Conservation (phyloP, 2,888 invertebrate species). For the Amorpha juglandis region DNA sequence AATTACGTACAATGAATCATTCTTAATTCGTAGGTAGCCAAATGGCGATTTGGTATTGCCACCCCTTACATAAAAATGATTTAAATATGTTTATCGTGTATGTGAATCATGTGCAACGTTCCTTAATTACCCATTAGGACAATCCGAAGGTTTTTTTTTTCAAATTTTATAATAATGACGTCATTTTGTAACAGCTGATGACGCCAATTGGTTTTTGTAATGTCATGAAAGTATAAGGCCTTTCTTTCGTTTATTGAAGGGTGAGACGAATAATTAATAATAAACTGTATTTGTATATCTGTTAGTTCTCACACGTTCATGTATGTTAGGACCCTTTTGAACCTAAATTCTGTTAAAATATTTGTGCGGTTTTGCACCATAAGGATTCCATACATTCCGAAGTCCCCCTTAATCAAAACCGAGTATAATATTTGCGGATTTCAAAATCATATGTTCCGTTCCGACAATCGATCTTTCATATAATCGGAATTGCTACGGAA, state of each 20-base stretch:
- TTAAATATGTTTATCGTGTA: constrained; percentile 1
- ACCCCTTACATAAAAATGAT: constrained; percentile 13
- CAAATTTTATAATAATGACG: constrained; percentile 13
- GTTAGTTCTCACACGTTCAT: too few species aligned
- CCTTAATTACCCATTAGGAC: constrained; percentile 20
- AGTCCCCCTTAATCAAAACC: too few species aligned
- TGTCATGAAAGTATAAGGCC: too few species aligned
- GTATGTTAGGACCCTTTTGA: too few species aligned
- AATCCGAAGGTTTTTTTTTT: constrained; percentile 10
- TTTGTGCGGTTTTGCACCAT: too few species aligned
- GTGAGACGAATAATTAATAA: too few species aligned
- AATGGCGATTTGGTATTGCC: constrained; percentile 15
- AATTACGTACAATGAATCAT: constrained; percentile 18
- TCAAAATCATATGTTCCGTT: not conserved
- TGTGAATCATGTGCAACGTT: constrained; percentile 14
- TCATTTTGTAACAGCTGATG: too few species aligned
- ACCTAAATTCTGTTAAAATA: too few species aligned
- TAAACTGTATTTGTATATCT: too few species aligned
- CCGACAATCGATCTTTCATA: not conserved
- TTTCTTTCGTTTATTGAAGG: too few species aligned
- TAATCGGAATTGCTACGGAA: not conserved
- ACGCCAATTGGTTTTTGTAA: too few species aligned
- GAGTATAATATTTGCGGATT: not conserved
- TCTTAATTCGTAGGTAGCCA: not conserved
- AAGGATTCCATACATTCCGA: too few species aligned